Conservation (phyloP, 2,113 vertebrate species). For the Pterocles burchelli region DNA sequence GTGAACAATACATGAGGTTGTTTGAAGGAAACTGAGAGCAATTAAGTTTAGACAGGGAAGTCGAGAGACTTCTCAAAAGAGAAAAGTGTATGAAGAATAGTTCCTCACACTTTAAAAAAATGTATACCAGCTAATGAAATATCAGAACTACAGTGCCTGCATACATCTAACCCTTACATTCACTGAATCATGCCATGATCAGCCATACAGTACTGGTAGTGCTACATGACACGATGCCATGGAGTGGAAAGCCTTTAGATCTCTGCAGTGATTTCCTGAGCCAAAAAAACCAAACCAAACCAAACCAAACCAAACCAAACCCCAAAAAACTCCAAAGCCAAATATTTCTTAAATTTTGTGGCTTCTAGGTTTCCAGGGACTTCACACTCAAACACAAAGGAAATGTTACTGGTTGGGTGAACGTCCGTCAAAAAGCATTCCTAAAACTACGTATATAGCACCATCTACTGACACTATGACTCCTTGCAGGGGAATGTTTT, state of each 20-base stretch:
- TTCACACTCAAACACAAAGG: neutral
- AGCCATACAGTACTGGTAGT: neutral
- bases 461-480: slow-evolving; percentile 31
- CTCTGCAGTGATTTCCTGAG: neutral
- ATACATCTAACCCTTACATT: neutral
- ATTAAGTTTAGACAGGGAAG: neutral
- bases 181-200: neutral
- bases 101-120: neutral
- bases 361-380: neutral
- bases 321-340: neutral
- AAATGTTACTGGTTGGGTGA: neutral
- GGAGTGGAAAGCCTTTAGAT: neutral
- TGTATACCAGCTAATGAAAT: neutral
- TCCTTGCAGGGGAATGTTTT: neutral
- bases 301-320: too few species aligned
- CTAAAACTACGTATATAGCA: slow-evolving; percentile 6
- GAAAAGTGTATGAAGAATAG: neutral
- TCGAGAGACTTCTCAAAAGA: neutral
- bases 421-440: neutral
- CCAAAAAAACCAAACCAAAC: too few species aligned
- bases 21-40: neutral
- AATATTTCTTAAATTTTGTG: neutral
- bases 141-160: neutral
- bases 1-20: neutral
- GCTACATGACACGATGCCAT: neutral